Base-by-base conservation (phyloP, 2,113 vertebrate species). In the Pteronura brasiliensis region DNA sequence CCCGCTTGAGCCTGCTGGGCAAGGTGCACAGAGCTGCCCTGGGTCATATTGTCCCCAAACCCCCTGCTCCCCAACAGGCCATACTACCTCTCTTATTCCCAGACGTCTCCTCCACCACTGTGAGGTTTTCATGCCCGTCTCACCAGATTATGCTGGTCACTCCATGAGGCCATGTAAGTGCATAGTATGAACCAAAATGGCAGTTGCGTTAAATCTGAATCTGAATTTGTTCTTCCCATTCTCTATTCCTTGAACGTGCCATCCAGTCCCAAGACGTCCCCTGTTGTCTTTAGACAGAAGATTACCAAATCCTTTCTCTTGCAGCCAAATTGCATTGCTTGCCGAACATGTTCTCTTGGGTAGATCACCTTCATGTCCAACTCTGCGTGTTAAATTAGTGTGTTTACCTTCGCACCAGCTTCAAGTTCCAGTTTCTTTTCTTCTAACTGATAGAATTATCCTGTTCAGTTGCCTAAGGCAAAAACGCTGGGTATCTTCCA, bases 61-160 rank as follows among this genome's bases (percentile, higher is more conserved):
- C n/a, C 29, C 47, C 29, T 82, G 3, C 39, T 31, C 20, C 76
- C 65, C 67, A 59, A 4, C 15, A 63, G 20, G 65, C 14, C 59
- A 2, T 13, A 4, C n/a, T 11, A 11, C 15, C 8, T 52, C 59
- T 82, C 25, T 21, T 59, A 55, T 0, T 13, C 81, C 18, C 23
- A 9, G 63, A 4, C 18, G 55, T 42, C 15, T 79, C n/a, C 20
- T 65, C 3, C 0, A 0, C 3, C 49, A 3, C 0, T 9, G 13
- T 74, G 61, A 84, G 36, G 18, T n/a, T 71, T 15, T 3, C 25
- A 12, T 39, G 21, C 9, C 39, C 4, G 25, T 63, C 25, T 79
- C 29, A 18, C 2, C 42, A 23, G 15, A 42, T 21, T 18, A 13
- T 29, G 0, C 1, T 8, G 52, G 42, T 5, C 13, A 80, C 23